phyloP scores from a whole-genome alignment of 2,888 invertebrate genomes.

The Strigamia crassipes region DNA sequence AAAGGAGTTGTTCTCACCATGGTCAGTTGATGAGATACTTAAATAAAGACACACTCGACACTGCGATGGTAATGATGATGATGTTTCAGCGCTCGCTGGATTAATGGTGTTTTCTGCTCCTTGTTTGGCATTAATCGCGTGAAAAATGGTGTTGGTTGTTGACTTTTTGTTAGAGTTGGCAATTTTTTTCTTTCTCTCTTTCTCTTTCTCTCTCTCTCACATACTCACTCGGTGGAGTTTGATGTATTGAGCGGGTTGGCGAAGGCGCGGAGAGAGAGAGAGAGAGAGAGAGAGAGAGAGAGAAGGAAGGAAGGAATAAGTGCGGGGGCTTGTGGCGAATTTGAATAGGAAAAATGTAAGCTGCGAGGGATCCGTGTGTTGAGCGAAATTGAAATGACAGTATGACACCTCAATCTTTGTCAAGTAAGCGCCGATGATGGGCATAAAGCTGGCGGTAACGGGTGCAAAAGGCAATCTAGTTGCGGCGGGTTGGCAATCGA shows the following conservation, averaged over 20 bases:
- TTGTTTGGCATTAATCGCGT: constrained; percentile 31
- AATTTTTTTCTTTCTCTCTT: neutral
- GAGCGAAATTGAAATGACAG: constrained; percentile 42
- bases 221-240: neutral
- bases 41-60: constrained; percentile 33
- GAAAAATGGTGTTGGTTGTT: constrained; percentile 22
- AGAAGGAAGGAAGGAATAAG: neutral
- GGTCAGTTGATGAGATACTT: constrained; percentile 40
- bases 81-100: neutral
- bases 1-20: constrained; percentile 15
- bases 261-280: too few species aligned
- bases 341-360: constrained; percentile 29
- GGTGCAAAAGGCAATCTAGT: constrained; percentile 38
- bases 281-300: too few species aligned
- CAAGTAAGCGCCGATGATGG: constrained; percentile 42
- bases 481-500: constrained; percentile 14
- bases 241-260: neutral
- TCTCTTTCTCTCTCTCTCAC: neutral
- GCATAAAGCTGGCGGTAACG: constrained; percentile 28
- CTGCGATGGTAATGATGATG: neutral
- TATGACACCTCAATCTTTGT: constrained; percentile 38
- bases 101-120: neutral
- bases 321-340: constrained; percentile 8
- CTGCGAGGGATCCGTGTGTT: constrained; percentile 17
- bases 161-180: constrained; percentile 7